These are phyloP conservation scores for Mico argentatus DNA, from an alignment of 2,797 vertebrate genomes.

Conservation along the genomic window DNA sequence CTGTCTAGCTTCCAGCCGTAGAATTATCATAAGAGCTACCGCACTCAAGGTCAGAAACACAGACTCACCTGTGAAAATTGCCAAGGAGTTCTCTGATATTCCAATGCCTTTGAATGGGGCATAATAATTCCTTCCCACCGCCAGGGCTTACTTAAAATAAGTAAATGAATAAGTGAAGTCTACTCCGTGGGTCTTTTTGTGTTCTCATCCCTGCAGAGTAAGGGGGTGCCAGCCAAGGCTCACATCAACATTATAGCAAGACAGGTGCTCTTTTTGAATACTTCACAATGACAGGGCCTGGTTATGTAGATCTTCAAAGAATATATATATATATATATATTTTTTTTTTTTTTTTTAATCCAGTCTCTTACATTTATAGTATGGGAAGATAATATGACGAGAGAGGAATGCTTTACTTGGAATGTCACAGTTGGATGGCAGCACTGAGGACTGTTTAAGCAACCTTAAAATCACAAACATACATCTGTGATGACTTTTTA, in stretches of 20 bases:
- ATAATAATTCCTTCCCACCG: background rate
- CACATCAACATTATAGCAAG: accelerated
- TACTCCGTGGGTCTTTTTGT: background rate
- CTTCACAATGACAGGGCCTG: background rate
- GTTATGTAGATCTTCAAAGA: background rate
- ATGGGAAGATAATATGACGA: background rate
- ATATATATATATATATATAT: background rate
- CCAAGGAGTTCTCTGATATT: constrained; percentile 71
- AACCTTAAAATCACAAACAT: background rate
- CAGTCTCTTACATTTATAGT: background rate
- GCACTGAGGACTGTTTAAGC: background rate
- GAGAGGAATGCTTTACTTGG: background rate
- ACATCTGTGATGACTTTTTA: background rate
- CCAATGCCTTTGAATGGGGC: constrained; percentile 72
- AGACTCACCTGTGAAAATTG: constrained; percentile 58
- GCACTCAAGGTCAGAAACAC: constrained; percentile 82
- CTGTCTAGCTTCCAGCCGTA: constrained; percentile 82
- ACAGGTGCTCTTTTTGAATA: background rate
- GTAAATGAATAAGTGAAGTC: background rate
- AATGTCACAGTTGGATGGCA: background rate
- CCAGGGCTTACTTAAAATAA: constrained; percentile 5
- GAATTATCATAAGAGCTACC: constrained; percentile 76
- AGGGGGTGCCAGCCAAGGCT: background rate
- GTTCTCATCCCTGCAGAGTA: background rate
- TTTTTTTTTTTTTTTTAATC: background rate